Percentiles rank a stretch among this genome's conserved stretches.
Conservation (phyloP, 2,888 invertebrate species). For the Apantesis nais region DNA sequence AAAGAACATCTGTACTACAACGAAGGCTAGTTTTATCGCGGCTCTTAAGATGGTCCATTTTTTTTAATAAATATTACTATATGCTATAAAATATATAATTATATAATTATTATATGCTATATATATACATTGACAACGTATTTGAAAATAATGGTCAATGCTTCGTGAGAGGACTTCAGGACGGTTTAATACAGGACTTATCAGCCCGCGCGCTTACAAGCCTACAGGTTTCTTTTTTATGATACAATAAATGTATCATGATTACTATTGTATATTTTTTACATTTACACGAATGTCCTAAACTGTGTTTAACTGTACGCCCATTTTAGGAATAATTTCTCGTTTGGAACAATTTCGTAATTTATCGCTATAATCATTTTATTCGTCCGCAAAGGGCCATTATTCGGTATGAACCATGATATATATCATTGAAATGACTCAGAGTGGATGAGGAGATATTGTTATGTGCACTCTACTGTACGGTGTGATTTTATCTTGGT, state of each 20-base stretch:
- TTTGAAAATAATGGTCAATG: slow-evolving; percentile 21
- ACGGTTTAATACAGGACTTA: slow-evolving; percentile 30
- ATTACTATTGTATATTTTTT: slow-evolving; percentile 20
- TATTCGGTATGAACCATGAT: slow-evolving; percentile 2
- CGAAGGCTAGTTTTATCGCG: neutral
- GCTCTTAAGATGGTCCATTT: neutral
- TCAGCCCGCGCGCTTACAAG: slow-evolving; percentile 28
- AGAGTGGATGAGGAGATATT: slow-evolving; percentile 10
- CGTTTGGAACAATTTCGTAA: slow-evolving; percentile 6
- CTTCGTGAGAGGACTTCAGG: slow-evolving; percentile 25
- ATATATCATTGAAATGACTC: slow-evolving; percentile 12
- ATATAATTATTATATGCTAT: no score
- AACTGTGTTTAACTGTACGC: slow-evolving; percentile 23
- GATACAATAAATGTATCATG: slow-evolving; percentile 28
- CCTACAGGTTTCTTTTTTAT: slow-evolving; percentile 34
- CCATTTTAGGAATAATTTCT: slow-evolving; percentile 9
- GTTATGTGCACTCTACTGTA: slow-evolving; percentile 4
- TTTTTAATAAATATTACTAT: slow-evolving; percentile 16
- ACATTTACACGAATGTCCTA: slow-evolving; percentile 27
- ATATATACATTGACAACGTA: slow-evolving; percentile 29
- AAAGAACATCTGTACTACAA: no score
- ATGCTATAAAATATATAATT: slow-evolving; percentile 21
- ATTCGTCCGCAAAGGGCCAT: slow-evolving; percentile 7
- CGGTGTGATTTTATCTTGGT: slow-evolving; percentile 5
- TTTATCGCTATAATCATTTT: slow-evolving; percentile 14